Conservation (phyloP, 2,797 vertebrate genomes). For the Notolepis coatsorum region DNA sequence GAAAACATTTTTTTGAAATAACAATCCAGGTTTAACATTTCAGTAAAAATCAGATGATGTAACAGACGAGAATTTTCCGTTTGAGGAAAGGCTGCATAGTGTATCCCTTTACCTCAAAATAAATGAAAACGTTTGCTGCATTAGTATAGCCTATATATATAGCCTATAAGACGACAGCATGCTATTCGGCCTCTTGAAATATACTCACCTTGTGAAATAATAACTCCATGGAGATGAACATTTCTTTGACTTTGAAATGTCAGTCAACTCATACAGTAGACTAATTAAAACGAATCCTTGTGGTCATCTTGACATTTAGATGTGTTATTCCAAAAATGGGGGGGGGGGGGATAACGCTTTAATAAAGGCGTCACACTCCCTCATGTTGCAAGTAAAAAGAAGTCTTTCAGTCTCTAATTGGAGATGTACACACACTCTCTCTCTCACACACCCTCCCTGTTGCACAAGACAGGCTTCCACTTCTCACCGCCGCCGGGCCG, state of each 20-base stretch:
- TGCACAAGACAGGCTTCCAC: constrained; percentile 37
- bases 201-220: constrained; percentile 26
- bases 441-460: constrained; percentile 29
- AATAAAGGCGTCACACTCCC: constrained; percentile 17
- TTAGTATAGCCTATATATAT: no score
- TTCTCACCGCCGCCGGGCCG: background rate
- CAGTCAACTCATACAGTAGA: constrained; percentile 30
- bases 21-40: no score
- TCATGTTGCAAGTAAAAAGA: constrained; percentile 10
- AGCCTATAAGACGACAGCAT: no score
- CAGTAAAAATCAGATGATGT: no score
- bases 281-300: background rate
- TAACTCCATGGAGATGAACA: constrained; percentile 47
- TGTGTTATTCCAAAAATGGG: background rate
- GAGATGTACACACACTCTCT: background rate
- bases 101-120: no score
- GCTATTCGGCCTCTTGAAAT: no score
- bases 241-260: constrained; percentile 9
- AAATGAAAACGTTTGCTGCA: no score
- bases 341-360: background rate
- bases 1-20: no score
- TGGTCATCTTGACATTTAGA: background rate
- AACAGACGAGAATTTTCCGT: no score
- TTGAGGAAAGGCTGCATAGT: no score
- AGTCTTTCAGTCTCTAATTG: background rate